phyloP scores from a whole-genome alignment of 2,113 vertebrate genomes.

The Oryctolagus cuniculus region DNA sequence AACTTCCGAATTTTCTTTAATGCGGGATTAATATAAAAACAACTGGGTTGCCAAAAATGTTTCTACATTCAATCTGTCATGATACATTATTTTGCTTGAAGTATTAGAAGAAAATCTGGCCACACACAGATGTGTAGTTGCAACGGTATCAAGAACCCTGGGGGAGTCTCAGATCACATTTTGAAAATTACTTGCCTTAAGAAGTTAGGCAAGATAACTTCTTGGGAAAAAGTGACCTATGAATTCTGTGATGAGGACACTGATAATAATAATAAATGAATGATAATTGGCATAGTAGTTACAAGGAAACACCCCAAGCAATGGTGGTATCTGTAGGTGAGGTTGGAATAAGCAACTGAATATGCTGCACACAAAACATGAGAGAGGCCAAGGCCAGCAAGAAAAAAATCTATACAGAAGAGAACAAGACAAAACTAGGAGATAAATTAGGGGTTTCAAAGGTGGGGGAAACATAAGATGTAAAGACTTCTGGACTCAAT shows the following conservation, averaged over 20 bases:
- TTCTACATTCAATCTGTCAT: background rate
- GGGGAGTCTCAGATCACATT: background rate
- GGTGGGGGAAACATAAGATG: background rate
- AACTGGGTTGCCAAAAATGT: background rate
- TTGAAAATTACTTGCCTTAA: background rate
- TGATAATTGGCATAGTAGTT: background rate
- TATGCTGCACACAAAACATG: background rate
- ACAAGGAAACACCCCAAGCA: background rate
- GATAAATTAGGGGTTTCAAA: background rate
- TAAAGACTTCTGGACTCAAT: background rate
- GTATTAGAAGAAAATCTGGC: slow-evolving; percentile 34
- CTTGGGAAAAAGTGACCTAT: background rate
- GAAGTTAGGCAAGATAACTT: background rate
- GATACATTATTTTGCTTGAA: background rate
- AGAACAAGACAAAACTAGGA: background rate
- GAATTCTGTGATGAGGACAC: background rate
- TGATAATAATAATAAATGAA: background rate
- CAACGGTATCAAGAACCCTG: background rate
- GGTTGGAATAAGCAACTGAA: background rate
- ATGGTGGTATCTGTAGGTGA: background rate
- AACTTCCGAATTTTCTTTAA: background rate
- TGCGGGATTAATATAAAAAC: background rate
- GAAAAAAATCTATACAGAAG: background rate
- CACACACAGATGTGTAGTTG: background rate
- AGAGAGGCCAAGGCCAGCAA: background rate